These are phyloP conservation scores for Brenthis ino DNA, from an alignment of 2,888 invertebrate genomes.

Conservation along the genomic window DNA sequence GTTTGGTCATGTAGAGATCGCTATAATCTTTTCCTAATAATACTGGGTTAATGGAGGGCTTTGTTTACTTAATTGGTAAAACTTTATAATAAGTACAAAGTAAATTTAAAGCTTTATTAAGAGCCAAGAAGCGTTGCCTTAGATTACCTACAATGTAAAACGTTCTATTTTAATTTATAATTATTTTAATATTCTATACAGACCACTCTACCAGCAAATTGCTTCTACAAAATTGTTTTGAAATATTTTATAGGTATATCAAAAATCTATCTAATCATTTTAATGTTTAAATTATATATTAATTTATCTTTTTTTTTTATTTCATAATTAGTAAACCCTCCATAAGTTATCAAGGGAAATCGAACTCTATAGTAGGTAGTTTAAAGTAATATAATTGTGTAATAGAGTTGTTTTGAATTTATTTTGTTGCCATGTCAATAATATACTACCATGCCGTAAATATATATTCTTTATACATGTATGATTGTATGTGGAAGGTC, in stretches of 20 bases:
- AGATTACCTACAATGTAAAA: too few relatives aligned
- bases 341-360: neutral
- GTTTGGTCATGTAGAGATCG: neutral
- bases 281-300: constrained; percentile 8
- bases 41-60: neutral
- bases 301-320: constrained; percentile 13
- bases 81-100: neutral
- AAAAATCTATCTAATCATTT: neutral
- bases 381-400: constrained; percentile 10
- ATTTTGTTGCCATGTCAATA: constrained; percentile 24
- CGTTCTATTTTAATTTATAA: too few relatives aligned
- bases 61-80: neutral
- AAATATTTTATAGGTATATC: neutral
- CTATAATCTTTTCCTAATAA: neutral
- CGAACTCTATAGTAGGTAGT: neutral
- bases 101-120: too few relatives aligned
- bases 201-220: too few relatives aligned
- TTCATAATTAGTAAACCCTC: constrained; percentile 16
- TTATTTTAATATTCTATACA: too few relatives aligned
- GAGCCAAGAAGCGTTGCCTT: too few relatives aligned
- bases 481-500: constrained; percentile 18
- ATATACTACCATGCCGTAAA: constrained; percentile 9
- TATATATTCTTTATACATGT: constrained; percentile 12
- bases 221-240: too few relatives aligned
- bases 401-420: neutral